Evolutionary conservation across 1,140 invertebrate species (phyloP).

Genomic region (Drosophila nigromelanica): DNA sequence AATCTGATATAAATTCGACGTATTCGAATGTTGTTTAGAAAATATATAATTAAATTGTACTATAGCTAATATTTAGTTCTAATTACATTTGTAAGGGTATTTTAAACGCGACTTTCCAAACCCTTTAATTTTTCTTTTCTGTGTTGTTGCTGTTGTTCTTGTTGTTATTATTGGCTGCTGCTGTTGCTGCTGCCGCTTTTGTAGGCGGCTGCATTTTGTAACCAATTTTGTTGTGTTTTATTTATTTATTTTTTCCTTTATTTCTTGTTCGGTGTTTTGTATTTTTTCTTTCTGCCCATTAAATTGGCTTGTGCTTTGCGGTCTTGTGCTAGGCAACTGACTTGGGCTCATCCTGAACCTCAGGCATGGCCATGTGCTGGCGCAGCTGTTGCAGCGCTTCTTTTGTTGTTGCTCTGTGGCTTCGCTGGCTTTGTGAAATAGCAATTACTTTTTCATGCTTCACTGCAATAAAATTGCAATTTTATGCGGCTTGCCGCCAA

Average conservation of each 20-base stretch:
- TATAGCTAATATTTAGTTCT: too few relatives aligned
- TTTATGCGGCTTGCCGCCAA: slow-evolving; percentile 79
- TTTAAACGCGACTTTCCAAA: background rate
- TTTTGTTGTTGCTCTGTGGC: slow-evolving; percentile 12
- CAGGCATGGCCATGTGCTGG: slow-evolving; percentile 17
- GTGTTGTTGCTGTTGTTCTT: slow-evolving; percentile 46
- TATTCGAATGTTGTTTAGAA: too few relatives aligned
- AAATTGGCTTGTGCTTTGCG: slow-evolving; percentile 65
- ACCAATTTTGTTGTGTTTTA: slow-evolving; percentile 71
- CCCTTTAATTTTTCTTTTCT: background rate
- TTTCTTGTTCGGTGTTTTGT: background rate
- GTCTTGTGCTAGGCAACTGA: slow-evolving; percentile 35
- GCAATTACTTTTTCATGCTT: slow-evolving; percentile 82
- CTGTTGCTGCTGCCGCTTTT: slow-evolving; percentile 22
- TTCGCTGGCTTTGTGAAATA: slow-evolving; percentile 70
- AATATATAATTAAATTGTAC: too few relatives aligned
- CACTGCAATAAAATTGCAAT: slow-evolving; percentile 82
- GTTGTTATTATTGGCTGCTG: slow-evolving; percentile 36
- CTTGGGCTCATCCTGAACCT: slow-evolving; percentile 15
- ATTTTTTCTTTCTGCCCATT: slow-evolving; percentile 44
- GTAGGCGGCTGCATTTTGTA: slow-evolving; percentile 65
- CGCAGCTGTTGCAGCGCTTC: slow-evolving; percentile 66
- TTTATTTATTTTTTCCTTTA: slow-evolving; percentile 32
- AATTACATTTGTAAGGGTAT: slow-evolving; percentile 1
- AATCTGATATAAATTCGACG: too few relatives aligned